These are phyloP conservation scores for Calidris pygmaea DNA, from an alignment of 2,113 vertebrate species.

Conservation along the genomic window DNA sequence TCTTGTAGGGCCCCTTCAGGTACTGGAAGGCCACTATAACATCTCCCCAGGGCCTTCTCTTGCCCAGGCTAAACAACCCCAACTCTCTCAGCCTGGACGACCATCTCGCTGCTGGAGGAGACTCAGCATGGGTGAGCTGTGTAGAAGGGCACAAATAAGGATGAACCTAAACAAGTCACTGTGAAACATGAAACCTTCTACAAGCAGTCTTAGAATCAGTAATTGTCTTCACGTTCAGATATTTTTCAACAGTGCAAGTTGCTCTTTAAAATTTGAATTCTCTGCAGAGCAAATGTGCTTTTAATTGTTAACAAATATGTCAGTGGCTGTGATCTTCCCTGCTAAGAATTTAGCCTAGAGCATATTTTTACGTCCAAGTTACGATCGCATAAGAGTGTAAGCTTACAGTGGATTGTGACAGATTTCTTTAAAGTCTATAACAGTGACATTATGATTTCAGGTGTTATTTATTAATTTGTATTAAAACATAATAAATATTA, in stretches of 20 bases:
- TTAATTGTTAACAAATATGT: not conserved
- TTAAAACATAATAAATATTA: constrained; percentile 68
- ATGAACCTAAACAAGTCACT: not conserved
- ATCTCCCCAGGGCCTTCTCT: too few species aligned
- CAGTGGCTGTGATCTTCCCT: not conserved
- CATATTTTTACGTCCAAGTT: not conserved
- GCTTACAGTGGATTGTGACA: not conserved
- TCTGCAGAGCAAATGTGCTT: not conserved
- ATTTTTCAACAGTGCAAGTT: not conserved
- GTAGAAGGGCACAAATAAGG: not conserved
- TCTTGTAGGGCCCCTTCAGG: too few species aligned
- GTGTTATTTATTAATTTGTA: constrained; percentile 65
- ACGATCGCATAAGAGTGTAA: not conserved
- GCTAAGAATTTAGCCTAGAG: not conserved
- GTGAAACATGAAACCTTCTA: not conserved
- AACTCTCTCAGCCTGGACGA: too few species aligned
- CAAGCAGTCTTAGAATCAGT: not conserved
- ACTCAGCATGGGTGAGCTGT: rapidly evolving
- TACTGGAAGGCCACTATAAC: too few species aligned
- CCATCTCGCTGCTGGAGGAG: rapidly evolving
- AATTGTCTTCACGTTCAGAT: not conserved
- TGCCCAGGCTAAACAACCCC: too few species aligned
- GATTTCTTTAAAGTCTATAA: not conserved
- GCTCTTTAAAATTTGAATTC: not conserved
- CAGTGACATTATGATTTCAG: not conserved